Conservation (phyloP, 2,113 vertebrate genomes). For the Platysteira castanea region DNA sequence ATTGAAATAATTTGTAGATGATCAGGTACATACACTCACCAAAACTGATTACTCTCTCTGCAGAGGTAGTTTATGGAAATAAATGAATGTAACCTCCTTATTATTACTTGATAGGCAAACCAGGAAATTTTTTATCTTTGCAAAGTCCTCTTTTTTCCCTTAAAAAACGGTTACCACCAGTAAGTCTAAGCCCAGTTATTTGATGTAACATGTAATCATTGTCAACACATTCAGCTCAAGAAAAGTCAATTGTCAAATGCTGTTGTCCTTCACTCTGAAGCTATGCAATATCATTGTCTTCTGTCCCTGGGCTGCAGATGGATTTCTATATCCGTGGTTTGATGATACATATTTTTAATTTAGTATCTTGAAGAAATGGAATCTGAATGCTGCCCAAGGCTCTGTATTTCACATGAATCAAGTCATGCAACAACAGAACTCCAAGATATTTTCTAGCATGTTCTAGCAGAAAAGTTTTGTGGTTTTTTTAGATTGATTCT, state of each 20-base stretch:
- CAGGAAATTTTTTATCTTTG: background rate
- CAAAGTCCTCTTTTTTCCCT: background rate
- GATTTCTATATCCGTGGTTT: background rate
- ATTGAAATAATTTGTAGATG: background rate
- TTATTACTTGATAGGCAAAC: background rate
- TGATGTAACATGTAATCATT: background rate
- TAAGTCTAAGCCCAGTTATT: background rate
- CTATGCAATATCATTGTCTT: background rate
- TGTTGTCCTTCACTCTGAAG: background rate
- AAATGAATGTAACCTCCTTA: background rate
- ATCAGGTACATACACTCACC: background rate
- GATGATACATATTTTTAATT: background rate
- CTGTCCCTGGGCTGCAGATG: background rate
- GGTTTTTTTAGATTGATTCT: background rate
- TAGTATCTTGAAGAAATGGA: background rate
- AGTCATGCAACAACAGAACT: background rate
- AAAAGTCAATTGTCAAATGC: background rate
- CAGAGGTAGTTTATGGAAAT: background rate
- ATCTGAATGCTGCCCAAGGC: background rate
- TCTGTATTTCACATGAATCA: background rate
- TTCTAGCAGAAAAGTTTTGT: background rate
- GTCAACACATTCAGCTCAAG: background rate
- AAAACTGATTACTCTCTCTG: background rate
- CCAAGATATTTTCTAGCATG: background rate
- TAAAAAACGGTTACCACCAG: background rate